Base-by-base conservation (phyloP, 2,797 vertebrate species). In the Syndactyla subalaris region DNA sequence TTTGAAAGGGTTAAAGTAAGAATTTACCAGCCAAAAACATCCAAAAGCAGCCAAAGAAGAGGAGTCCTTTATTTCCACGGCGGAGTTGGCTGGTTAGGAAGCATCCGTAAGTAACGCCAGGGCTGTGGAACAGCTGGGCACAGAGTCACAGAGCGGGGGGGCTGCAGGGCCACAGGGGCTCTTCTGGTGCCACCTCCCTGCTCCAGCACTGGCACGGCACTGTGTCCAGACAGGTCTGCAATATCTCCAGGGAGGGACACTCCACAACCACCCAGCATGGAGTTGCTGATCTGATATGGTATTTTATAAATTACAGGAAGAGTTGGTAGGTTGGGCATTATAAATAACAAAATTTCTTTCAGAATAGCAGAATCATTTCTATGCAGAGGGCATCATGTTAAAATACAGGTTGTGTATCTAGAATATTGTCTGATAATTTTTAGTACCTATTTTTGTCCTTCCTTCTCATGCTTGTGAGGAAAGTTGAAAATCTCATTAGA, bases 51-150 rank as follows among this genome's bases (percentile, higher is more conserved):
- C 20, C 96, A 92, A 68, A 98, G 97, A 88, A 97, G 97, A 89
- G 99, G 98, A 66, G 65, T 99, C 5, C 17, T 99, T 43, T 99
- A 98, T 95, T 98, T 98, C 89, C 98, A 99, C 2, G 98, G 99
- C 19, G 98, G 98, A 38, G 98, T 98, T 75, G 97, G 95, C 85
- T 67, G 90, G 61, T 1, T 97, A 12, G 98, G 99, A 49, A 98
- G 97, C 70, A 97, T 98, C 86, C 96, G 98, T 99, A 98, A 98
- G 97, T 89, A 38, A 38, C 36, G 8, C 10, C 36, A 38, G 36
- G 36, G 36, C 9, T 38, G 36, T 38, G 36, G 36, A 38, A 38
- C 36, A 48, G 65, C 7, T 55, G 20, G 24, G 7, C 21, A 12
- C 16, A 32, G 14, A 9, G 41, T 4, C 34, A 57, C 26, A 38